Percentiles rank a stretch among this genome's conserved stretches.
phyloP scores from a whole-genome alignment of 2,888 invertebrate species.

The Silvanus unidentatus region DNA sequence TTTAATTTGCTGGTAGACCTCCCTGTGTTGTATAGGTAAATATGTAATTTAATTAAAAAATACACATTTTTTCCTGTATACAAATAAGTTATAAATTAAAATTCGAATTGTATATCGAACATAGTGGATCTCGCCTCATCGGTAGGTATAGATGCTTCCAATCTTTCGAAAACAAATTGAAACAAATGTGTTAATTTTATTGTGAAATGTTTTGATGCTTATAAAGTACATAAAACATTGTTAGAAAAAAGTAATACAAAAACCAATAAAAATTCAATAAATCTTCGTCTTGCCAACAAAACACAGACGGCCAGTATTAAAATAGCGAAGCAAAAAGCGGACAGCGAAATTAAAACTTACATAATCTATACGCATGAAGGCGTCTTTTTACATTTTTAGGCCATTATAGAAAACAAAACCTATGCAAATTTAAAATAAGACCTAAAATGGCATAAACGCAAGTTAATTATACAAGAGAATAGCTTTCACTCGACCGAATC shows the following conservation, averaged over 20 bases:
- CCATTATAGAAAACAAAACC: conserved; percentile 35
- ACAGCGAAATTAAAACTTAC: conserved; percentile 33
- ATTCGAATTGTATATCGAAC: too few relatives aligned
- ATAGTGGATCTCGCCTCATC: too few relatives aligned
- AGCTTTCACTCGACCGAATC: conserved; percentile 37
- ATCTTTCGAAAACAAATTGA: too few relatives aligned
- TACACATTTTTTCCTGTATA: too few relatives aligned
- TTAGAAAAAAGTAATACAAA: conserved; percentile 18
- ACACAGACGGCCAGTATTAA: conserved; percentile 7
- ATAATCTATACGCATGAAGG: conserved; percentile 39
- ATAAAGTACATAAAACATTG: too few relatives aligned
- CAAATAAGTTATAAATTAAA: too few relatives aligned
- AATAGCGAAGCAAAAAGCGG: conserved; percentile 12
- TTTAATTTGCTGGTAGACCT: too few relatives aligned
- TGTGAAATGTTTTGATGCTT: too few relatives aligned
- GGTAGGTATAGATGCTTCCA: too few relatives aligned
- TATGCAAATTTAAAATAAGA: conserved; percentile 39
- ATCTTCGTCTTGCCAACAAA: conserved; percentile 33
- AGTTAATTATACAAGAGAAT: conserved; percentile 46
- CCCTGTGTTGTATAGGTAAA: too few relatives aligned
- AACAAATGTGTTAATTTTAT: too few relatives aligned
- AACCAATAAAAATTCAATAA: conserved; percentile 33
- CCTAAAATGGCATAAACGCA: conserved; percentile 39
- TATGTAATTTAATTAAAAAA: too few relatives aligned
- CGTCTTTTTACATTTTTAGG: conserved; percentile 33